phyloP scores from a whole-genome alignment of 2,888 invertebrate genomes.

The Maniola hyperantus region DNA sequence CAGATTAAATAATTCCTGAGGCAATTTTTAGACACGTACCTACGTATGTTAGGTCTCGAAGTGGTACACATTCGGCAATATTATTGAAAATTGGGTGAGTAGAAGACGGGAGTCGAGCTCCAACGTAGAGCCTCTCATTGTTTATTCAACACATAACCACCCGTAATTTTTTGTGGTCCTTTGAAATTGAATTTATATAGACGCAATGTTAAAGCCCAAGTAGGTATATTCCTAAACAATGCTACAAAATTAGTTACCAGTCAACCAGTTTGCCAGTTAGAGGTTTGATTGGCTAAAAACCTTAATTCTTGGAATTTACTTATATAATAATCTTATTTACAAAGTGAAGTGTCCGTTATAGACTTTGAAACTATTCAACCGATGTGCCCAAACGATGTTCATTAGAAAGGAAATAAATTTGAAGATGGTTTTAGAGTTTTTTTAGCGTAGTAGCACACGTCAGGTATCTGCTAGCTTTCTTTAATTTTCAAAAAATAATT shows the following conservation, averaged over 20 bases:
- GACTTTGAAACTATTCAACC: too few species aligned
- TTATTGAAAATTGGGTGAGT: conserved; percentile 10
- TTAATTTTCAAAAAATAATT: too few species aligned
- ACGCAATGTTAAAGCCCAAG: not conserved
- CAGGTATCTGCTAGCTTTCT: too few species aligned
- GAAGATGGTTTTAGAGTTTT: too few species aligned
- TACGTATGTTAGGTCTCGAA: conserved; percentile 1
- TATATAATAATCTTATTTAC: too few species aligned
- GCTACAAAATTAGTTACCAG: not conserved
- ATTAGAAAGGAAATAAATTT: too few species aligned
- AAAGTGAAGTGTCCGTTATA: too few species aligned
- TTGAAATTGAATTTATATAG: not conserved
- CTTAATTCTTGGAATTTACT: too few species aligned
- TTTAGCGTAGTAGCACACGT: too few species aligned
- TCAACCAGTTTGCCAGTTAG: not conserved
- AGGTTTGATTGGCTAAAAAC: not conserved
- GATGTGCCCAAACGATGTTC: too few species aligned
- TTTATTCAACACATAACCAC: conserved; percentile 16
- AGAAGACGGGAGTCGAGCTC: conserved; percentile 1
- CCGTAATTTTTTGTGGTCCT: conserved; percentile 3
- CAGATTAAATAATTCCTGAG: not conserved
- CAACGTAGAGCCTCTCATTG: conserved; percentile 10
- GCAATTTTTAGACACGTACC: conserved; percentile 9
- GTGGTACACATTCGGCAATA: conserved; percentile 2
- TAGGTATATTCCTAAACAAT: not conserved